Evolutionary conservation across 2,888 invertebrate species (phyloP).

Genomic region (Pandemis heparana): DNA sequence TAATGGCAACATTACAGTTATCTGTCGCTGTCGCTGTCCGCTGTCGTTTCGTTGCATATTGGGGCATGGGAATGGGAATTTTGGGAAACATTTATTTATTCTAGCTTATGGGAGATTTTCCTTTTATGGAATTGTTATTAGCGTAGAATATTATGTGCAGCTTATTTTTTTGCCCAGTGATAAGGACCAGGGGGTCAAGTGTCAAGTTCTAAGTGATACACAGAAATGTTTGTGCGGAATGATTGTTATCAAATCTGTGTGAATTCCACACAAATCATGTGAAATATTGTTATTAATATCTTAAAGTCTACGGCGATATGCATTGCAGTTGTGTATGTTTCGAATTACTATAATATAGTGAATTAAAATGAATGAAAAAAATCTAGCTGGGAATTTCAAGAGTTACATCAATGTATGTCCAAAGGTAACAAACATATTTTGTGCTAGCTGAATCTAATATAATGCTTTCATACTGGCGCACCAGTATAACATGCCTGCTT

Average conservation of each 20-base stretch:
- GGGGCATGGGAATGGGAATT: conserved; percentile 53
- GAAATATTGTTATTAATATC: conserved; percentile 59
- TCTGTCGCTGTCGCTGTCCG: conserved; percentile 52
- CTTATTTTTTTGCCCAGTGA: conserved; percentile 36
- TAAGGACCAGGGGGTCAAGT: conserved; percentile 38
- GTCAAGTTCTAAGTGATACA: conserved; percentile 50
- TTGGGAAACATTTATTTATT: conserved; percentile 43
- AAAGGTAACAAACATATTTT: conserved; percentile 60
- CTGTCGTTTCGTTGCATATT: conserved; percentile 54
- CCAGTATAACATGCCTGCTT: neutral
- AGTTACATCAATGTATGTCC: conserved; percentile 83
- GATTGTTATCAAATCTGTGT: conserved; percentile 73
- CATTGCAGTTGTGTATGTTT: conserved; percentile 20
- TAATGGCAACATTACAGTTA: conserved; percentile 46
- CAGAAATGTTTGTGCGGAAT: conserved; percentile 62
- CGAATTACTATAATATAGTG: conserved; percentile 14
- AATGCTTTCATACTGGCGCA: neutral
- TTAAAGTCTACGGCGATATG: conserved; percentile 29
- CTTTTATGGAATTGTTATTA: conserved; percentile 43
- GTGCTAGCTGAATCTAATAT: neutral
- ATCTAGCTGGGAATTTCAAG: conserved; percentile 83
- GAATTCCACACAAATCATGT: conserved; percentile 66
- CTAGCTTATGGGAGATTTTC: conserved; percentile 19
- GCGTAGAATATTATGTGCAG: conserved; percentile 47
- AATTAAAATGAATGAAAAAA: conserved; percentile 83